phyloP scores from a whole-genome alignment of 2,888 invertebrate genomes.

The Parelbella ahira region DNA sequence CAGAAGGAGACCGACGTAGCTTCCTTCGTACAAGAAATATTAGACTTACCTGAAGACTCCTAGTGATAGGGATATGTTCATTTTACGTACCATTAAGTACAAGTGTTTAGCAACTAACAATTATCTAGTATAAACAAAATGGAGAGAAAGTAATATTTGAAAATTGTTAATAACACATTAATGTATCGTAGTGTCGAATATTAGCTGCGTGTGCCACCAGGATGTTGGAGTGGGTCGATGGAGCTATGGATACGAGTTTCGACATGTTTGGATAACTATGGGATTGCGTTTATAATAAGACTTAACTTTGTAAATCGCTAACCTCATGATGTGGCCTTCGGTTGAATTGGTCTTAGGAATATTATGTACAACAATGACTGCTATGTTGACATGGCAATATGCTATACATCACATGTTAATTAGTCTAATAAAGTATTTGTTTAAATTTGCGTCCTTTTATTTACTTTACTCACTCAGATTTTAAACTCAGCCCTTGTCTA shows the following conservation, averaged over 20 bases:
- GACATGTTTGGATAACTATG: constrained; percentile 4
- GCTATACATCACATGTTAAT: constrained; percentile 72
- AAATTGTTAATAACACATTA: constrained; percentile 66
- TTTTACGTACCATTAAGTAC: constrained; percentile 69
- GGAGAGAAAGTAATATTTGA: constrained; percentile 48
- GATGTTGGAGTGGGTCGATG: background rate
- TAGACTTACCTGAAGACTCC: constrained; percentile 82
- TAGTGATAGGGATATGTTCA: constrained; percentile 53
- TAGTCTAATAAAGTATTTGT: constrained; percentile 69
- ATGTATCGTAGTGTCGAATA: constrained; percentile 42
- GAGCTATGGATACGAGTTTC: constrained; percentile 2
- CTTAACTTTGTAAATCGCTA: constrained; percentile 27
- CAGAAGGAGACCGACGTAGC: constrained; percentile 89
- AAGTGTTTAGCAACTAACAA: constrained; percentile 76
- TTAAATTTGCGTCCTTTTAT: constrained; percentile 40
- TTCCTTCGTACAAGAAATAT: constrained; percentile 89
- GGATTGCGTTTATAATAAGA: constrained; percentile 18
- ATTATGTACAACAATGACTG: constrained; percentile 44
- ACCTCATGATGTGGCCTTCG: constrained; percentile 34
- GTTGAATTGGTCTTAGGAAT: constrained; percentile 36
- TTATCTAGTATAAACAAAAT: constrained; percentile 53
- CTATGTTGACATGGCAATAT: constrained; percentile 37
- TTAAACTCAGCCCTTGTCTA: too few relatives aligned
- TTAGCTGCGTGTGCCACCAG: constrained; percentile 16
- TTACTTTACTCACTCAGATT: too few relatives aligned